phyloP scores from a whole-genome alignment of 2,113 vertebrate species.

The Oxygymnocypris stewartii region DNA sequence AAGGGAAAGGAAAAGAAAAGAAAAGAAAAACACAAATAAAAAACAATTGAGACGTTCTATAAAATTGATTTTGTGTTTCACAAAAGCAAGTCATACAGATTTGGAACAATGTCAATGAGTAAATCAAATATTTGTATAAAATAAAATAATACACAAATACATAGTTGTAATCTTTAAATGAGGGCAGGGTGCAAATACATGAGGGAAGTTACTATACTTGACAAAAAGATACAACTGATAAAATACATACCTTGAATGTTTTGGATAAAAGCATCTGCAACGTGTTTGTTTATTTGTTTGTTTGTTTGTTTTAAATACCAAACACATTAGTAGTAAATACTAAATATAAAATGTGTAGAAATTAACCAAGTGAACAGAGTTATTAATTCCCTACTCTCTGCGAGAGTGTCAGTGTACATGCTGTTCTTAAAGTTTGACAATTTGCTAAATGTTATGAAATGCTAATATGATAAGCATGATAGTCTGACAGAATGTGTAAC shows the following conservation, averaged over 20 bases:
- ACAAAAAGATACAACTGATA: no score
- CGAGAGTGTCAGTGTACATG: background rate
- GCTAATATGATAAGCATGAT: background rate
- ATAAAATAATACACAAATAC: no score
- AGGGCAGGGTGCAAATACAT: background rate
- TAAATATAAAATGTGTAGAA: background rate
- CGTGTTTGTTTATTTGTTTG: background rate
- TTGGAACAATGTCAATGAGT: background rate
- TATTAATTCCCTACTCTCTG: background rate
- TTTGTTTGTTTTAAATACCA: no score
- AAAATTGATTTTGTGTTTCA: background rate
- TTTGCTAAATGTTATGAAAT: background rate
- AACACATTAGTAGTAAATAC: background rate
- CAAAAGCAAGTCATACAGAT: background rate
- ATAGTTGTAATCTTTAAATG: background rate
- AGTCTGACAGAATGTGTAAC: constrained; percentile 9
- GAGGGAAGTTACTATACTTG: background rate
- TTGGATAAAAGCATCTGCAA: no score
- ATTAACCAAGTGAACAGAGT: background rate
- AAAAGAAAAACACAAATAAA: no score
- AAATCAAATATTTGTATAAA: background rate
- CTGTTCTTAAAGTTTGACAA: background rate
- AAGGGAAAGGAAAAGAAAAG: no score
- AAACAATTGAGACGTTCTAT: background rate
- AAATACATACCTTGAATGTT: no score